Percentiles rank a stretch among this genome's conserved stretches.
Conservation (phyloP, 2,113 vertebrate genomes). For the Pleuronectes platessa region DNA sequence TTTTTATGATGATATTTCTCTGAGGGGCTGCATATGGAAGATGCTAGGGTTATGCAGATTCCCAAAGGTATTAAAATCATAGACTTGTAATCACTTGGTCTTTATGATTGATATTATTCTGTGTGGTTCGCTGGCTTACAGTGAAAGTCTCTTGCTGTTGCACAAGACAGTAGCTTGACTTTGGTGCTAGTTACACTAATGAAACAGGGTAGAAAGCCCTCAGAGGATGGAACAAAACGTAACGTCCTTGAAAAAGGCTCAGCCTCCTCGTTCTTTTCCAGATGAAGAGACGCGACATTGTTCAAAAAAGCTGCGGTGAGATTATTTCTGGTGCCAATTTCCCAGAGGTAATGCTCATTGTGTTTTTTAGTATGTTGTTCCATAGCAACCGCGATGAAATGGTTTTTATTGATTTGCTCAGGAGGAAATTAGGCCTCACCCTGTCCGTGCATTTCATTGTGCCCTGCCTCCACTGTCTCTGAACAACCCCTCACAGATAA, state of each 20-base stretch:
- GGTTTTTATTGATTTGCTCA: conserved; percentile 80
- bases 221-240: conserved; percentile 32
- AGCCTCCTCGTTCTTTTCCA: conserved; percentile 25
- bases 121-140: conserved; percentile 37
- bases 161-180: conserved; percentile 30
- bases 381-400: conserved; percentile 78
- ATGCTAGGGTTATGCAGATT: conserved; percentile 37
- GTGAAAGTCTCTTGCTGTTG: conserved; percentile 14
- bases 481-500: conserved; percentile 68
- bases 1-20: conserved; percentile 48
- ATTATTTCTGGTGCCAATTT: conserved; percentile 61
- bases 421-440: conserved; percentile 78
- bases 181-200: conserved; percentile 32
- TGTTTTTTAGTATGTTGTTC: conserved; percentile 75
- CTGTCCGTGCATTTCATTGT: conserved; percentile 64
- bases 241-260: conserved; percentile 42
- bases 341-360: conserved; percentile 72
- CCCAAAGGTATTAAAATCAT: conserved; percentile 64
- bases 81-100: conserved; percentile 35
- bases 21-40: conserved; percentile 33
- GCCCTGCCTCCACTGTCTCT: conserved; percentile 43
- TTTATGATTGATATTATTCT: conserved; percentile 59
- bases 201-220: conserved; percentile 36
- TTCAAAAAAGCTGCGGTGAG: conserved; percentile 50
- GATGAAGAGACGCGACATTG: conserved; percentile 37